Base-by-base conservation (phyloP, 1,140 invertebrate species). In the Kradibia gibbosae region DNA sequence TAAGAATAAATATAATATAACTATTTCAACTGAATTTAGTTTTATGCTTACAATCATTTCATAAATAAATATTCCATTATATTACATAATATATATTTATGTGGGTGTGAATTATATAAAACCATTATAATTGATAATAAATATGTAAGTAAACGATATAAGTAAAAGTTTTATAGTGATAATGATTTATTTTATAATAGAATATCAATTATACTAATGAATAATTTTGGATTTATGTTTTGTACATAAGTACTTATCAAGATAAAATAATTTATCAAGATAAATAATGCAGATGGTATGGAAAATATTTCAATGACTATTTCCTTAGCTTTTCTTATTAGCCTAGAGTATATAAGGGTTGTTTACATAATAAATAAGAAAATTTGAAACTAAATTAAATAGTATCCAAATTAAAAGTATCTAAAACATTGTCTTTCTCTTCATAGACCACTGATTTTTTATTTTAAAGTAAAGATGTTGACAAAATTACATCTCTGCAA, bases 351-450 rank as follows among this genome's bases (percentile, higher is more conserved):
- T 78, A 77, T 85, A 71, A 87, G 75, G 86, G 72, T 76, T 77
- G 8, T 17, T 22, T 53, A 0, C 36, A 20, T 7, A 3, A 3
- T 15, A 67, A 74, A 76, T 67, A 83, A 85, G 85, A 86, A 87
- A 85, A 87, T 86, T 87, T 83, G 81, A 87, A 88, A 87, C 88
- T 87, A 88, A 87, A 86, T 79, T 39, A 67, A 36, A 28, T 65
- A 13, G 11, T 34, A 34, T n/a, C n/a, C n/a, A n/a, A n/a, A n/a
- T n/a, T n/a, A 55, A 22, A 36, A 57, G 73, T 17, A 2, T 7
- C 15, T 0, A 60, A 1, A 55, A 25, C 34, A 60, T 75, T 65
- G 65, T 45, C 57, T 77, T n/a, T 60, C 25, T 8, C 67, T 78
- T 25, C 42, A 22, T 15, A 57, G 36, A 28, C 50, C 5, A n/a